Base-by-base conservation (phyloP, 2,888 invertebrate genomes). In the Mythimna pallens region DNA sequence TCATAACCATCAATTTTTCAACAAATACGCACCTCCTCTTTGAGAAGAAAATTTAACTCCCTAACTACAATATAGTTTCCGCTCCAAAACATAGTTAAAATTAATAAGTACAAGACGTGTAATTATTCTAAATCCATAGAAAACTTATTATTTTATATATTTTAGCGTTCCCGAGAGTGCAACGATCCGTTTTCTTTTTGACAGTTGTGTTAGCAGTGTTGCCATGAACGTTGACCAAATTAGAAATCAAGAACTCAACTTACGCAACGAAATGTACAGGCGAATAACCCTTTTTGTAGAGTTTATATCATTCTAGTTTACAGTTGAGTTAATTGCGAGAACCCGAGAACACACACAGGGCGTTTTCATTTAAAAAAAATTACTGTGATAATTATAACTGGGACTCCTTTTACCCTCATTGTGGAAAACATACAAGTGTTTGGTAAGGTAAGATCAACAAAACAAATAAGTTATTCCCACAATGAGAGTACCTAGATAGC, bases 1-100 rank as follows among this genome's bases (percentile, higher is more conserved):
- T 92, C 91, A 90, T 95, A 95, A 95, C 94, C 95, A 95, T 89
- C 84, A 93, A 93, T 93, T 91, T 90, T 89, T 87, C 86, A 92
- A 91, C 91, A 91, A 91, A 92, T 93, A 94, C 93, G 89, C 96
- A 98, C 98, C 97, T 98, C 98, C 94, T 98, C 98, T 90, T 97
- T 97, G 81, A 98, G 97, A 88, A 98, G 97, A 87, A 97, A 97
- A 93, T 98, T 98, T 92, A 98, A 97, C 94, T 98, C 97, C 88
- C 98, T 97, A 86, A 97, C 97, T 85, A 97, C 97, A 90, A 97
- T 96, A 93, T 97, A 97, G 95, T 98, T 98, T 92, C 97, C 98
- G 92, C 97, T 97, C 98, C 98, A 98, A 97, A 98, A 98, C 98
- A 98, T 98, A 93, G 94, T 97, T 94, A 92, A 93, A 94, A 93